Evolutionary conservation across 2,797 vertebrate species (phyloP), one percentile per base, ranked within the genome.

Genomic region (Danio choprae): DNA sequence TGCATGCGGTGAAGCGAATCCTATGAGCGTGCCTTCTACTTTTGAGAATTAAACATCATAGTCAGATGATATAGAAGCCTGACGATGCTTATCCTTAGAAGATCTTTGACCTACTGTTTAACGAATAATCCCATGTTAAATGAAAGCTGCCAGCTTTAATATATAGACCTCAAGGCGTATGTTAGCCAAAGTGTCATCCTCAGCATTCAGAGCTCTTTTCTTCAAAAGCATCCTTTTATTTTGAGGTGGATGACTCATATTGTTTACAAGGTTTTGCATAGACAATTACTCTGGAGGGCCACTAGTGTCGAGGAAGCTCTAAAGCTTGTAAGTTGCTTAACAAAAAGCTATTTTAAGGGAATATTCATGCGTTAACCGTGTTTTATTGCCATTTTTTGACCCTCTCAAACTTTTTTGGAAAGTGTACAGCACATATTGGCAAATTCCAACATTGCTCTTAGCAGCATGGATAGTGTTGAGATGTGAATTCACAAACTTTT

Each of bases 31-130:
- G 20, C 12, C 22, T 4, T 58, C 13, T 22, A 41, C 40, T 72
- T 58, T 18, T 43, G 68, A 55, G 10, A 41, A 69, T 55, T 38
- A 40, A 2, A 13, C 3, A 53, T 40, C 6, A 60, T 22, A 60
- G 50, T 38, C 16, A n/a, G 11, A 46, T 60, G 3, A 59, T 29
- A 48, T 6, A 40, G 11, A 50, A 50, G 13, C 29, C 44, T 51
- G 44, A 38, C 51, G 46, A 64, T 62, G 4, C 58, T n/a, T 72
- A 41, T 56, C n/a, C 7, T 43, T 18, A 40, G 40, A 55, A 76
- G 62, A 64, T 36, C 48, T 74, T 62, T 74, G 50, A n/a, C 55
- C 71, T 46, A 5, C 18, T 77, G 38, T 36, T 1, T 55, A 67
- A 55, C 56, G 50, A 67, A 56, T 67, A 65, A 12, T 3, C 13